Conservation (phyloP, 2,113 vertebrate species). For the Ptychochromis oligacanthus region DNA sequence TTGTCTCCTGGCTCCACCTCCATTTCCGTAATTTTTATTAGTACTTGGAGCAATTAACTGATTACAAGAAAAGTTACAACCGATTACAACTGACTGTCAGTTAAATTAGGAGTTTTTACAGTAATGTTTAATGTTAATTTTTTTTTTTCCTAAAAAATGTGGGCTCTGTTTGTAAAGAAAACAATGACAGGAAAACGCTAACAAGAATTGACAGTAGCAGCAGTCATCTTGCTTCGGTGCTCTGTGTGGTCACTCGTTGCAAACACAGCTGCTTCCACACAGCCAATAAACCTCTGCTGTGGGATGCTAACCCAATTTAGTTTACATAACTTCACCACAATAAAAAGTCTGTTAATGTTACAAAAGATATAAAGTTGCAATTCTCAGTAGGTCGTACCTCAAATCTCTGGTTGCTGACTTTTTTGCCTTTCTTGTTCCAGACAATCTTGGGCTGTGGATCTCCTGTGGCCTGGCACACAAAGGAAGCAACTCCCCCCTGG, state of each 20-base stretch:
- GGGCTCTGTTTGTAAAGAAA: not conserved
- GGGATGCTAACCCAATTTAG: not conserved
- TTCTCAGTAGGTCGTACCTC: constrained; percentile 83
- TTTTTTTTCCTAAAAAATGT: not conserved
- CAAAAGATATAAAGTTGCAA: not conserved
- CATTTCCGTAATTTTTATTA: not conserved
- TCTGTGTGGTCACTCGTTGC: not conserved
- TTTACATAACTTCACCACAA: not conserved
- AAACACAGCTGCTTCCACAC: not conserved
- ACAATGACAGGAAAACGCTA: not conserved
- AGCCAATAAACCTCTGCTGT: not conserved
- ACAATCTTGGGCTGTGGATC: constrained; percentile 97
- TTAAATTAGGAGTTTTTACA: not conserved
- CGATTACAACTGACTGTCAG: not conserved
- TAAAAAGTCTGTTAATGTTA: not conserved
- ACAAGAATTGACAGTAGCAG: not conserved
- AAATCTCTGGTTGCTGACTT: constrained; percentile 99
- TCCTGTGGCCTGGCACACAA: constrained; percentile 95
- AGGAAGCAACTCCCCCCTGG: constrained; percentile 96
- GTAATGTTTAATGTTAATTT: not conserved
- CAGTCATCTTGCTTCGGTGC: constrained; percentile 1
- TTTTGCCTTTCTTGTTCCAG: constrained; percentile 99
- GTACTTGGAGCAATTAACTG: not conserved
- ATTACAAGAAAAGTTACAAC: not conserved
- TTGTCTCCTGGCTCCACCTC: not conserved